Evolutionary conservation across 2,888 invertebrate genomes (phyloP).

Genomic region (Biston stratarius): DNA sequence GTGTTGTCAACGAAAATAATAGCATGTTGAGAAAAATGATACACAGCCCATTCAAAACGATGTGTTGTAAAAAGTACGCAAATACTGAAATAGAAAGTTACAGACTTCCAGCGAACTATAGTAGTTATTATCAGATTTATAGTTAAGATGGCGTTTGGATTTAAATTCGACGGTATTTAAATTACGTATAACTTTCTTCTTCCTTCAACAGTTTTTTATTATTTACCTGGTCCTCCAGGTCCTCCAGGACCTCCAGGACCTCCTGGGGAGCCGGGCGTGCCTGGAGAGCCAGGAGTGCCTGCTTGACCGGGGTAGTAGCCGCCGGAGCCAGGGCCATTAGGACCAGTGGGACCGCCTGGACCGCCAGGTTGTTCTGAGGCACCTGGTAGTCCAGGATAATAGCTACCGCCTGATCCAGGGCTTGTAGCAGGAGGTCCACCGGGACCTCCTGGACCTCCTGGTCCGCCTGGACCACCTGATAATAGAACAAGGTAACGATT

Average conservation of each 20-base stretch:
- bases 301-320: slow-evolving; percentile 50
- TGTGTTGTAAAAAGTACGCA: too few relatives aligned
- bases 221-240: slow-evolving; percentile 35
- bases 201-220: neutral
- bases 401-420: slow-evolving; percentile 24
- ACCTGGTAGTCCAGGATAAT: slow-evolving; percentile 46
- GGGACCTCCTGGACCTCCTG: slow-evolving; percentile 49
- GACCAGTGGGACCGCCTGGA: slow-evolving; percentile 73
- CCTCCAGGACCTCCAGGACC: slow-evolving; percentile 49
- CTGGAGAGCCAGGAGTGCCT: slow-evolving; percentile 49
- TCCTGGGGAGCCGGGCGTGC: slow-evolving; percentile 51
- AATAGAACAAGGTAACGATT: neutral
- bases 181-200: neutral
- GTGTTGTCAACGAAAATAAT: too few relatives aligned
- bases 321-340: slow-evolving; percentile 40
- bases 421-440: slow-evolving; percentile 40
- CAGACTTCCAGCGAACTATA: too few relatives aligned
- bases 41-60: too few relatives aligned
- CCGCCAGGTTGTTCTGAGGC: slow-evolving; percentile 35
- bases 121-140: too few relatives aligned
- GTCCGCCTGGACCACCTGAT: slow-evolving; percentile 37
- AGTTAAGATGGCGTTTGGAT: too few relatives aligned
- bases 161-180: neutral
- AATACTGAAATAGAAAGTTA: too few relatives aligned
- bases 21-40: too few relatives aligned